A percentile compares a stretch with the other conserved stretches of the same genome.
Conservation (phyloP, 2,797 vertebrate species). For the Bovichtus variegatus region DNA sequence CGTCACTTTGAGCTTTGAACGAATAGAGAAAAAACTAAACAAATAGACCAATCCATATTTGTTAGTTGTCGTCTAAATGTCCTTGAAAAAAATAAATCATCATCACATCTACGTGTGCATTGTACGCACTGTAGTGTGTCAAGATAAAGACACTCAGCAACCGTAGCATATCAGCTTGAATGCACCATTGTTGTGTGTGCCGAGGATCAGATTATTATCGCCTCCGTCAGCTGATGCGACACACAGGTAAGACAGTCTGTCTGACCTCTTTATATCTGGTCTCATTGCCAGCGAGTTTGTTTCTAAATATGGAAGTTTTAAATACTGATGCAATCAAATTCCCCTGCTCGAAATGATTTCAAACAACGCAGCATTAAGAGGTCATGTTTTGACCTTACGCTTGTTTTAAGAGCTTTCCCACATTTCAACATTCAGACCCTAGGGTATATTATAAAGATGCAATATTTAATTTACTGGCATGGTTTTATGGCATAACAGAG, state of each 20-base stretch:
- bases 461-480: conserved; percentile 22
- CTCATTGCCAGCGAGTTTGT: background rate
- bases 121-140: background rate
- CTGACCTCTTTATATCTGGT: conserved; percentile 23
- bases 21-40: background rate
- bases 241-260: conserved; percentile 28
- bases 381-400: conserved; percentile 17
- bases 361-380: background rate
- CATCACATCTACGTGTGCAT: background rate
- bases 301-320: background rate
- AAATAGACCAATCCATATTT: background rate
- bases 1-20: background rate
- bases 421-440: conserved; percentile 12
- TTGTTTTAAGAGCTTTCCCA: conserved; percentile 30
- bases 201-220: conserved; percentile 45
- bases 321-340: background rate
- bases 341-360: background rate
- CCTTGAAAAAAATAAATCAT: conserved; percentile 6
- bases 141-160: conserved; percentile 25
- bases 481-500: conserved; percentile 10
- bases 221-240: conserved; percentile 36
- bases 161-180: conserved; percentile 27
- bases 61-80: background rate
- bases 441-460: background rate
- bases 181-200: conserved; percentile 11